Conservation (phyloP, 2,797 vertebrate species). For the Sphaeramia orbicularis region DNA sequence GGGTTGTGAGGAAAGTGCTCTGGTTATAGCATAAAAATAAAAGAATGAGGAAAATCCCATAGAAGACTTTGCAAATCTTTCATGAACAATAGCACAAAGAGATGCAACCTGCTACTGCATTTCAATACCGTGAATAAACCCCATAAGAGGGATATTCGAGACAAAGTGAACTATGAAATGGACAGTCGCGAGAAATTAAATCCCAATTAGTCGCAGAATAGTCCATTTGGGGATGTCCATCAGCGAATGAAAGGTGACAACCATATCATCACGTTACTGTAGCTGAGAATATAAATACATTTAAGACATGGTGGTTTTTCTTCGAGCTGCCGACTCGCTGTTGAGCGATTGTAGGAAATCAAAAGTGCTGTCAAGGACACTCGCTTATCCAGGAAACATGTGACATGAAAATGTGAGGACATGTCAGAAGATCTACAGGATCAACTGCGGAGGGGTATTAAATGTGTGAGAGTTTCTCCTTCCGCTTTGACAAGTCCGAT, state of each 20-base stretch:
- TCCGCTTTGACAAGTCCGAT: background rate
- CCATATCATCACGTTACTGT: background rate
- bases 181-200: background rate
- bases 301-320: background rate
- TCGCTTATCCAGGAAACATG: background rate
- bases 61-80: too few relatives aligned
- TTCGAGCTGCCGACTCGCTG: background rate
- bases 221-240: background rate
- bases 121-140: background rate
- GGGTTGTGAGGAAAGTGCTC: background rate
- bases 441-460: background rate
- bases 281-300: background rate
- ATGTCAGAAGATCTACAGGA: background rate
- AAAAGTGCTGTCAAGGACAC: background rate
- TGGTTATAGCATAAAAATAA: background rate
- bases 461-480: background rate
- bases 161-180: background rate
- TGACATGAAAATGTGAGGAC: background rate
- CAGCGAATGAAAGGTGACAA: background rate
- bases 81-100: background rate
- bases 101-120: background rate
- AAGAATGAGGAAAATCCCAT: too few relatives aligned
- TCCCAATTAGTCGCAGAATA: background rate
- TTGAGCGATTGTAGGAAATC: background rate
- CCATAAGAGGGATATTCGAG: background rate